Evolutionary conservation across 2,113 vertebrate species (phyloP).

Genomic region (Thunnus maccoyii): DNA sequence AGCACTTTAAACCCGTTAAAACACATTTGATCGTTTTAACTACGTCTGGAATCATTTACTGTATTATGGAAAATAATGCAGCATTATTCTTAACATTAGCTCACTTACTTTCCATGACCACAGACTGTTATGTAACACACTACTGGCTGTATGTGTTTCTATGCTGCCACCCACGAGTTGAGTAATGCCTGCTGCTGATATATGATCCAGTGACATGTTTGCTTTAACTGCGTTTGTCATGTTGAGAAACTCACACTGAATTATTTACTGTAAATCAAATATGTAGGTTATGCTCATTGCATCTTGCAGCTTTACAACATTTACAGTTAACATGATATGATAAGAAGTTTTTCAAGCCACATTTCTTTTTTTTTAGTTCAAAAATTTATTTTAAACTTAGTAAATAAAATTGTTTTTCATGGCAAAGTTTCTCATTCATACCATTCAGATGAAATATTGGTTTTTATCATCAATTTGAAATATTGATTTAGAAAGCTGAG

Average conservation of each 20-base stretch:
- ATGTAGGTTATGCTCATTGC: background rate
- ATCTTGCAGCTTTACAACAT: background rate
- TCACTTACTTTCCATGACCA: constrained; percentile 36
- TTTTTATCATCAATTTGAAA: too few species aligned
- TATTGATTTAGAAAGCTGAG: too few species aligned
- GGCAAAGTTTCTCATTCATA: too few species aligned
- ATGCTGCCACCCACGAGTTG: constrained; percentile 1
- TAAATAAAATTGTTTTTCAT: too few species aligned
- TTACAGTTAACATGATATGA: too few species aligned
- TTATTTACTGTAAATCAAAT: background rate
- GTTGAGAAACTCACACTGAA: background rate
- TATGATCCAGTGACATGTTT: background rate
- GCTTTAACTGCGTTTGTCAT: background rate
- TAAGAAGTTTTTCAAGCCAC: background rate
- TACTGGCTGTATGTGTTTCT: background rate
- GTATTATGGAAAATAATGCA: constrained; percentile 1
- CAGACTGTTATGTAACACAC: constrained; percentile 54
- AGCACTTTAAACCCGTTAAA: constrained; percentile 16
- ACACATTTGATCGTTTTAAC: constrained; percentile 23
- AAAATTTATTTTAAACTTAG: too few species aligned
- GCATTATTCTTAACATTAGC: constrained; percentile 29
- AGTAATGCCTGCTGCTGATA: constrained; percentile 24
- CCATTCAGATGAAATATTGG: too few species aligned
- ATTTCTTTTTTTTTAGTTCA: background rate
- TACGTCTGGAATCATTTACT: background rate